These are phyloP conservation scores for Trissolcus basalis DNA, from an alignment of 1,140 invertebrate genomes.

Conservation along the genomic window DNA sequence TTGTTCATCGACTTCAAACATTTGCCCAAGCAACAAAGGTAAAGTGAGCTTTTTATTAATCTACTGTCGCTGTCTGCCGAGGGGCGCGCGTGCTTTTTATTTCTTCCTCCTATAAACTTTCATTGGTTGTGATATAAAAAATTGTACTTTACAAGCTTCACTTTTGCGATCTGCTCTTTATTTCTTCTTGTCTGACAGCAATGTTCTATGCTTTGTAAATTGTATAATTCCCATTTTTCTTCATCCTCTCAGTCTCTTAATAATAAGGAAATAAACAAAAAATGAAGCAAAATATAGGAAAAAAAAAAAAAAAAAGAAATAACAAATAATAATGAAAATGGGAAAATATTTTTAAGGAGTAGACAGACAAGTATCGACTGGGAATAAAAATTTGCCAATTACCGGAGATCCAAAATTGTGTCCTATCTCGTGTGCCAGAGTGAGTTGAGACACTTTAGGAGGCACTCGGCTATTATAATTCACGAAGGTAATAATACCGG, in stretches of 20 bases:
- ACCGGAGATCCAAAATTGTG: slow-evolving; percentile 99
- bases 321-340: no score
- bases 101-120: slow-evolving; percentile 13
- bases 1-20: slow-evolving; percentile 5
- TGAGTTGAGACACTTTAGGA: slow-evolving; percentile 97
- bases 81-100: slow-evolving; percentile 13
- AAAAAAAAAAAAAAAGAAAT: no score
- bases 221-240: no score
- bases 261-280: no score
- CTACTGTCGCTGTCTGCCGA: no score
- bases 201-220: no score
- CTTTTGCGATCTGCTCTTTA: neutral
- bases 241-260: no score
- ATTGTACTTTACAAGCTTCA: neutral
- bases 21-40: neutral
- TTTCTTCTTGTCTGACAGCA: no score
- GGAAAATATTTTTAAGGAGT: neutral
- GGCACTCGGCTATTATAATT: slow-evolving; percentile 98
- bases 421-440: slow-evolving; percentile 98
- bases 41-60: neutral
- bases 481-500: slow-evolving; percentile 99
- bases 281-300: no score
- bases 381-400: no score
- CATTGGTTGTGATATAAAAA: slow-evolving; percentile 18
- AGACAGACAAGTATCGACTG: no score